Conservation (phyloP, 2,797 vertebrate species). For the Myotis myotis region DNA sequence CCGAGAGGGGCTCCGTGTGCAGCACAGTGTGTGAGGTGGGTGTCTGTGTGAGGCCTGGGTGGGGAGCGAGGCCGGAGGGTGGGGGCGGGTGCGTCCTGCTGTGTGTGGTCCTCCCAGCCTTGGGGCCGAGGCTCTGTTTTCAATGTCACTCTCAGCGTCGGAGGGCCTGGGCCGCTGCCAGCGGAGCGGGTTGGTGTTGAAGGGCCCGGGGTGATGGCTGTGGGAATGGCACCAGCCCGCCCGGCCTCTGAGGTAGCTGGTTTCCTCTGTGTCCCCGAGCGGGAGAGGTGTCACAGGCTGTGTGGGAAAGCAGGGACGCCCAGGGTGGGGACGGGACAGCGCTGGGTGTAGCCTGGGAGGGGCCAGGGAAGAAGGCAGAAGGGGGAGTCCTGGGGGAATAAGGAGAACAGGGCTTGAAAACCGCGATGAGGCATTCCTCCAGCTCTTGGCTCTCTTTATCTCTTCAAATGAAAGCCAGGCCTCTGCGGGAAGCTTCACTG, state of each 20-base stretch:
- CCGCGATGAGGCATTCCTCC: constrained; percentile 51
- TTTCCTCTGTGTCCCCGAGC: constrained; percentile 29
- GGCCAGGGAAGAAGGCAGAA: background rate
- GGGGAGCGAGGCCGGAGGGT: background rate
- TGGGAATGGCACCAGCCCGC: constrained; percentile 56
- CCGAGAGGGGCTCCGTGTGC: background rate
- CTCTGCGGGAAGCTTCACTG: constrained; percentile 34
- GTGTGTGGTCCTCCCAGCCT: constrained; percentile 66
- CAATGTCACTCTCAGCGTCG: background rate
- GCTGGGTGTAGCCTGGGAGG: constrained; percentile 36
- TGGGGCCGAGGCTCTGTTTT: constrained; percentile 31
- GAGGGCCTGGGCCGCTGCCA: constrained; percentile 56
- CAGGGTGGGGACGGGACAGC: constrained; percentile 22
- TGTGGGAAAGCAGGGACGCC: constrained; percentile 63
- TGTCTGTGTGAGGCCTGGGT: constrained; percentile 64
- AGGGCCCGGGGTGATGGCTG: constrained; percentile 50
- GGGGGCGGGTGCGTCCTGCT: background rate
- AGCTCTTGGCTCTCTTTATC: constrained; percentile 74
- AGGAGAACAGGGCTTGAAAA: constrained; percentile 53
- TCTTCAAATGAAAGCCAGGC: constrained; percentile 77
- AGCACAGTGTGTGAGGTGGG: constrained; percentile 1
- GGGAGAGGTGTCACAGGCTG: background rate
- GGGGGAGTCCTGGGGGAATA: constrained; percentile 35
- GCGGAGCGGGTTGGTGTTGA: constrained; percentile 46
- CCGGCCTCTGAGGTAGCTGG: constrained; percentile 14